Percentiles rank a stretch among this genome's conserved stretches.
phyloP scores from a whole-genome alignment of 2,888 invertebrate species.

The Cerastis leucographa region DNA sequence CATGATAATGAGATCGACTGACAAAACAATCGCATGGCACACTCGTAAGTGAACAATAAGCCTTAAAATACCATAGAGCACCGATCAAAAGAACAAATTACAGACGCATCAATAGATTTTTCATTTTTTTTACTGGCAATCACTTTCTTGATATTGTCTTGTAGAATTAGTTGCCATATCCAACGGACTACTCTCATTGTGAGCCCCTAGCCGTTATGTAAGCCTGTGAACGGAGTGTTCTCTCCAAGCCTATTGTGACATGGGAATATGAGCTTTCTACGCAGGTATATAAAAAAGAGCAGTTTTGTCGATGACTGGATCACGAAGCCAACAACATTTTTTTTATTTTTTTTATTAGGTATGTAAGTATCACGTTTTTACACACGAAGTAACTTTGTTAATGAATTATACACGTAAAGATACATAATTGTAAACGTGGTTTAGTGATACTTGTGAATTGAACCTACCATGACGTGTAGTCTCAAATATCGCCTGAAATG shows the following conservation, averaged over 20 bases:
- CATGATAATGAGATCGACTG: conserved; percentile 11
- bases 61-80: conserved; percentile 55
- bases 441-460: neutral
- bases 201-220: conserved; percentile 61
- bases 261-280: conserved; percentile 82
- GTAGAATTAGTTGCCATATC: conserved; percentile 62
- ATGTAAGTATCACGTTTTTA: conserved; percentile 2
- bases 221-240: conserved; percentile 64
- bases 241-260: conserved; percentile 75
- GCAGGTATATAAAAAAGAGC: conserved; percentile 64
- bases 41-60: conserved; percentile 47
- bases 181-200: conserved; percentile 60
- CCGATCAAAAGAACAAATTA: conserved; percentile 47
- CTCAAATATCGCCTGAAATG: neutral
- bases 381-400: neutral
- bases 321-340: conserved; percentile 37
- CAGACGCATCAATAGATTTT: conserved; percentile 46
- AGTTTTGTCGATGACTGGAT: conserved; percentile 61
- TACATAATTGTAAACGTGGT: neutral
- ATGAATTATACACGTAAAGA: neutral
- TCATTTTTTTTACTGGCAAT: conserved; percentile 55
- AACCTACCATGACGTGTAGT: neutral
- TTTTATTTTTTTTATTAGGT: conserved; percentile 8
- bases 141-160: conserved; percentile 68
- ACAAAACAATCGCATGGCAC: conserved; percentile 8